Base-by-base conservation (phyloP, 2,797 vertebrate species). In the Danio albolineatus region DNA sequence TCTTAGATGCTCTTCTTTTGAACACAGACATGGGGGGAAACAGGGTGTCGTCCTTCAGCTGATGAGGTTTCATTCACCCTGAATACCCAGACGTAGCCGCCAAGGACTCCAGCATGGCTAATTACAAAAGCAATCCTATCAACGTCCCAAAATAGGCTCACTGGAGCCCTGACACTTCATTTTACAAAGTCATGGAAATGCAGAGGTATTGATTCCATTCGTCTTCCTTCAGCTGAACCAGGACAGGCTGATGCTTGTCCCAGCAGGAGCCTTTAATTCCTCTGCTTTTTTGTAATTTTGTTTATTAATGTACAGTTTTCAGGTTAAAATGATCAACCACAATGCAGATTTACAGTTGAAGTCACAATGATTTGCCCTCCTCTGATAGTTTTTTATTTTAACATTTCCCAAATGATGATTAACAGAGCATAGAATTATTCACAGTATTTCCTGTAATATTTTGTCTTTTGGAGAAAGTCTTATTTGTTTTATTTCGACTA, bases 71-170 rank as follows among this genome's bases (percentile, higher is more conserved):
- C 56, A 28, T 17, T 75, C 80, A 77, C 69, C 46, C 64, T 73
- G 59, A 75, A 73, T 72, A 46, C 73, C 66, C 72, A 80, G 70
- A 79, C 72, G 46, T 71, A 57, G 54, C 78, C 57, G 70, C 80
- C 82, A 87, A 86, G 86, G 85, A 85, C 85, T 82, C 43, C 17
- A 46, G 67, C 53, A 74, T 82, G 41, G 43, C 84, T 87, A 86
- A 88, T 88, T 88, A 85, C 81, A 86, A 89, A 89, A 86, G 75
- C 85, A 88, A 85, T 86, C 75, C 79, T 73, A 54, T 72, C 71
- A 51, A 82, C 64, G 38, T 77, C 86, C 79, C 80, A 85, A 83
- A 81, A 88, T 85, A 88, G 82, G 59, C 80, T 28, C 41, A 44
- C 69, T 46, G 39, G 70, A 84, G 75, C 61, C 70, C 83, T 83